Base-by-base conservation (phyloP, 1,140 invertebrate genomes). In the Hesperophylax magnus region DNA sequence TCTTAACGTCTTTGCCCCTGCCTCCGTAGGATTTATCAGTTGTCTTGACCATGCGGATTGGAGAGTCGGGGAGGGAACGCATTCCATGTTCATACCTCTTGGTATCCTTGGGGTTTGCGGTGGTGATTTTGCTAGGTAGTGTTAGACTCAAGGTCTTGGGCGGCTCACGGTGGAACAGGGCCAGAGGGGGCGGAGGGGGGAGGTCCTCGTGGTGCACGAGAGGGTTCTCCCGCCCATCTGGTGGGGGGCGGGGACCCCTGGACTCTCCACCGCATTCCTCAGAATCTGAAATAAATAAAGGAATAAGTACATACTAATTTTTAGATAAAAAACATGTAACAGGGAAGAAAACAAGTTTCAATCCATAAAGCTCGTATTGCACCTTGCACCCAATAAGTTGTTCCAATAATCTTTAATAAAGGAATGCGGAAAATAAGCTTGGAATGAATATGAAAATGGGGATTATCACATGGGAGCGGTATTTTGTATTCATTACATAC, bases 141-240 rank as follows among this genome's bases (percentile, higher is more conserved):
- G 65, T 60, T 34, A 72, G 54, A 18, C 71, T 69, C 17, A 58
- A 2, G 34, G 58, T 61, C 34, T 65, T 63, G 54, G 39, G 24
- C 6, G 54, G 47, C 34, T 76, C 72, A 5, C 69, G 69, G 52
- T 15, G 78, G 18, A 79, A 60, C 15, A 15, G 17, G 47, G 65
- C 56, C 11, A 61, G 20, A 11, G 58, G 54, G 53, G 71, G n/a
- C 17, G 78, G 53, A 86, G 86, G 15, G 6, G 87, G 88, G 15
- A 85, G 85, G 80, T 89, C 93, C 87, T 96, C 94, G 81, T 93
- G 90, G 79, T 93, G 94, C 84, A 94, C 94, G 31, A 93, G 90
- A 77, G 95, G 96, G 89, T 96, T 97, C 87, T 97, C 96, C 86
- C 96, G 94, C 84, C 96, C 96, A 88, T 97, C 96, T 65, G 96